phyloP scores from a whole-genome alignment of 2,888 invertebrate genomes.

The Leuctra nigra region DNA sequence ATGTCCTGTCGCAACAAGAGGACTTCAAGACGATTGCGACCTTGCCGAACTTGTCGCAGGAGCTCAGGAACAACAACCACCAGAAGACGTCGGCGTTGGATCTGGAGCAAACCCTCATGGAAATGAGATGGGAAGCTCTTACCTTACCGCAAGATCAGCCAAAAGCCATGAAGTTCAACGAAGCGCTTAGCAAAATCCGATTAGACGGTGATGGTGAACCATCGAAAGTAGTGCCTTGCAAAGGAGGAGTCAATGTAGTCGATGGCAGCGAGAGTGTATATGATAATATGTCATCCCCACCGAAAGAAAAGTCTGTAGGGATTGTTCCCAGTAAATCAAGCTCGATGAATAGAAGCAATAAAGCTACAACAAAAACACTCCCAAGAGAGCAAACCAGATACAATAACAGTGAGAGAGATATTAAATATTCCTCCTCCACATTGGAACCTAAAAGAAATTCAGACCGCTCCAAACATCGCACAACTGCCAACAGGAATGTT shows the following conservation, averaged over 20 bases:
- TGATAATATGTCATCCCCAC: slow-evolving; percentile 27
- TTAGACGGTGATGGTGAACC: slow-evolving; percentile 21
- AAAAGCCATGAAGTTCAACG: slow-evolving; percentile 46
- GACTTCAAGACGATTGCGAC: not conserved
- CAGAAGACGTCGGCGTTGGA: slow-evolving; percentile 40
- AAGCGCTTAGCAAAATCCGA: slow-evolving; percentile 43
- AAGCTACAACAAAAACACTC: slow-evolving; percentile 22
- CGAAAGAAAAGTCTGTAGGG: slow-evolving; percentile 21
- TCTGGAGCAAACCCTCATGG: slow-evolving; percentile 51
- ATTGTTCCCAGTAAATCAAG: slow-evolving; percentile 16
- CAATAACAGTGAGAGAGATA: slow-evolving; percentile 7
- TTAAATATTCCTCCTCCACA: slow-evolving; percentile 20
- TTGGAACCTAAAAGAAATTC: slow-evolving; percentile 20
- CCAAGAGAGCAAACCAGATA: slow-evolving; percentile 19
- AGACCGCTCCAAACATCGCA: slow-evolving; percentile 4
- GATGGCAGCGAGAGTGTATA: slow-evolving; percentile 25
- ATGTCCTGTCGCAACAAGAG: slow-evolving; percentile 40
- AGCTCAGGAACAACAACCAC: slow-evolving; percentile 11
- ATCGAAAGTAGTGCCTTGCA: not conserved
- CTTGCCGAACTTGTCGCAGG: slow-evolving; percentile 11
- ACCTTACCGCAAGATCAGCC: slow-evolving; percentile 7
- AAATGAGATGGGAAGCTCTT: slow-evolving; percentile 44
- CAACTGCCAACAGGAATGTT: not conserved
- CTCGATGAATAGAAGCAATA: not conserved
- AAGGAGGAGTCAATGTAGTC: slow-evolving; percentile 3